Conservation (phyloP, 2,888 invertebrate species). For the Tetragonula carbonaria region DNA sequence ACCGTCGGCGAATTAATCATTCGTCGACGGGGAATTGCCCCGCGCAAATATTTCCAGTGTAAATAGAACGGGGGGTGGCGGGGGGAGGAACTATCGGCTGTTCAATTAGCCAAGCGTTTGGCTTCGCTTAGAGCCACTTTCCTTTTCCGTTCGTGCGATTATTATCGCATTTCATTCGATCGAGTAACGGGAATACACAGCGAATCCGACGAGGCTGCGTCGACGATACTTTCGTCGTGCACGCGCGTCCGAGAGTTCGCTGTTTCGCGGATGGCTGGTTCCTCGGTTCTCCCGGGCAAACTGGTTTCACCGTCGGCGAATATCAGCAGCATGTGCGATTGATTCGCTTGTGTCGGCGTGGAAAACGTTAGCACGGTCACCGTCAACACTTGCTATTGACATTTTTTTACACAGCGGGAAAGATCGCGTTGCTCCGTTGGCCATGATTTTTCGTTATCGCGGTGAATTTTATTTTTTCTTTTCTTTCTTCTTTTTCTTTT, state of each 20-base stretch:
- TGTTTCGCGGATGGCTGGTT: not conserved
- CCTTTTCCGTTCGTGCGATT: not conserved
- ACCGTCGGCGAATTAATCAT: not conserved
- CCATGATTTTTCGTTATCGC: not conserved
- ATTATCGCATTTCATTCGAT: conserved; percentile 9
- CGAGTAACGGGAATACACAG: not conserved
- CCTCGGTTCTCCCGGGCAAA: not conserved
- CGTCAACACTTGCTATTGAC: conserved; percentile 40
- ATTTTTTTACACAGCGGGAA: not conserved
- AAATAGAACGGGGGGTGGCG: not conserved
- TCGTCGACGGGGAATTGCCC: not conserved
- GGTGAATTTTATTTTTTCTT: not conserved
- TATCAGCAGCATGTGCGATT: conserved; percentile 32
- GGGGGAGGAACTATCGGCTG: not conserved
- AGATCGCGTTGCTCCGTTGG: not conserved
- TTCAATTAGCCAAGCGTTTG: not conserved
- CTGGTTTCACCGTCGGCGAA: conserved; percentile 14
- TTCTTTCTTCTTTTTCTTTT: not conserved
- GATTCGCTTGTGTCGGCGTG: conserved; percentile 22
- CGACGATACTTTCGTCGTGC: not conserved
- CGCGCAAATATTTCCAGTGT: not conserved
- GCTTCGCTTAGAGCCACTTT: not conserved
- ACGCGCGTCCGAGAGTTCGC: not conserved
- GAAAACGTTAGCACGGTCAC: conserved; percentile 5
- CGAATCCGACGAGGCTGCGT: not conserved